Conservation (phyloP, 2,113 vertebrate species). For the Ptychochromis oligacanthus region DNA sequence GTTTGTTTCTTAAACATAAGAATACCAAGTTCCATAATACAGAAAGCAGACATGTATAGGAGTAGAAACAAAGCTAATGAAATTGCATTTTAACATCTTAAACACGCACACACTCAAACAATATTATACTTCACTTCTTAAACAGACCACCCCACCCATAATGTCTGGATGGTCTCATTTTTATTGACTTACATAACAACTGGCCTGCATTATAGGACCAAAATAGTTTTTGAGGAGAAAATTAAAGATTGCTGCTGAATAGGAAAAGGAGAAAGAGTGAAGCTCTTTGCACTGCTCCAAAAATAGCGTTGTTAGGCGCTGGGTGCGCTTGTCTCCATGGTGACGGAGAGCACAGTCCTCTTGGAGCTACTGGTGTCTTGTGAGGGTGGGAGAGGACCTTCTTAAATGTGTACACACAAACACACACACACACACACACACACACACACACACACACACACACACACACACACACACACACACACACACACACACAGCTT, state of each 20-base stretch:
- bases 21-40: neutral
- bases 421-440: constrained; percentile 19
- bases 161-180: constrained; percentile 16
- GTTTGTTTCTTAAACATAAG: constrained; percentile 3
- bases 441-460: too few relatives aligned
- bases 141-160: neutral
- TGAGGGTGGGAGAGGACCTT: constrained; percentile 75
- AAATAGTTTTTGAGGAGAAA: constrained; percentile 66
- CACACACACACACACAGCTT: too few relatives aligned
- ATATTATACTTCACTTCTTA: neutral
- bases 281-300: constrained; percentile 80
- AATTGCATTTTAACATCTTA: neutral
- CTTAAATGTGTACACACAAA: constrained; percentile 41
- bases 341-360: constrained; percentile 76
- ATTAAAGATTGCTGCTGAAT: constrained; percentile 70
- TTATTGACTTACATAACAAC: constrained; percentile 64
- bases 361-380: constrained; percentile 77
- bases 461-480: too few relatives aligned
- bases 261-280: constrained; percentile 72
- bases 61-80: neutral
- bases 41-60: neutral
- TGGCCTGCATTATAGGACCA: constrained; percentile 45
- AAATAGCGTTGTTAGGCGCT: constrained; percentile 84
- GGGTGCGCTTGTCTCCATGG: constrained; percentile 84
- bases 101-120: neutral